phyloP scores from a whole-genome alignment of 2,113 vertebrate genomes.

The Podarcis cretensis region DNA sequence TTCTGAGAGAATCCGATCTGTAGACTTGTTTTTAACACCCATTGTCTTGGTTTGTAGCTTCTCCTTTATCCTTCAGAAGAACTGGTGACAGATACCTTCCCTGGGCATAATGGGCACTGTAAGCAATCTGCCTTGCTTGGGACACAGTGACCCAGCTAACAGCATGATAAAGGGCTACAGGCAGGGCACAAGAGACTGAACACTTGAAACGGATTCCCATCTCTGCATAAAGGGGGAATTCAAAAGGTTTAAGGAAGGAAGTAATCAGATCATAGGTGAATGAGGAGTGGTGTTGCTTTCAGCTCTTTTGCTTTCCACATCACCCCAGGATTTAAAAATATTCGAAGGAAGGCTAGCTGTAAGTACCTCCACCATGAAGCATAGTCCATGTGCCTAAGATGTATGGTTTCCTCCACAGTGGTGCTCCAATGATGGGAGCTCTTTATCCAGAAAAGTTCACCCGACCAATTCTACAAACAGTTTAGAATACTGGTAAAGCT shows the following conservation, averaged over 20 bases:
- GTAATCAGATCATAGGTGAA: not conserved
- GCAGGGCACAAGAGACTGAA: not conserved
- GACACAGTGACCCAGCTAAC: too few relatives aligned
- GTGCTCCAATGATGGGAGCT: not conserved
- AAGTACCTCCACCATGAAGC: not conserved
- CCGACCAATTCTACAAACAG: not conserved
- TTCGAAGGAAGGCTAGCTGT: not conserved
- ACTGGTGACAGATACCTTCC: constrained; percentile 8
- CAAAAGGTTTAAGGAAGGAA: not conserved
- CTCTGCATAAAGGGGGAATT: not conserved
- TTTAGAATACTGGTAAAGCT: not conserved
- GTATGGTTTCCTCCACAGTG: too few relatives aligned
- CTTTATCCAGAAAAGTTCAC: not conserved
- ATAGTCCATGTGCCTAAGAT: not conserved
- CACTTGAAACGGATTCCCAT: not conserved
- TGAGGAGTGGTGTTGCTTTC: too few relatives aligned
- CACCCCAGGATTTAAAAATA: not conserved
- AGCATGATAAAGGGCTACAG: not conserved
- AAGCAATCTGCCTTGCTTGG: not conserved
- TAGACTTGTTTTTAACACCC: not conserved
- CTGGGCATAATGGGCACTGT: not conserved
- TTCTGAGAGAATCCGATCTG: not conserved
- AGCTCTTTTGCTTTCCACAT: not conserved
- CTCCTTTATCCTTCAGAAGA: not conserved
- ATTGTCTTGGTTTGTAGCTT: not conserved